Evolutionary conservation across 2,113 vertebrate genomes (phyloP), one percentile per base, ranked within the genome.

Genomic region (Xiphophorus maculatus): DNA sequence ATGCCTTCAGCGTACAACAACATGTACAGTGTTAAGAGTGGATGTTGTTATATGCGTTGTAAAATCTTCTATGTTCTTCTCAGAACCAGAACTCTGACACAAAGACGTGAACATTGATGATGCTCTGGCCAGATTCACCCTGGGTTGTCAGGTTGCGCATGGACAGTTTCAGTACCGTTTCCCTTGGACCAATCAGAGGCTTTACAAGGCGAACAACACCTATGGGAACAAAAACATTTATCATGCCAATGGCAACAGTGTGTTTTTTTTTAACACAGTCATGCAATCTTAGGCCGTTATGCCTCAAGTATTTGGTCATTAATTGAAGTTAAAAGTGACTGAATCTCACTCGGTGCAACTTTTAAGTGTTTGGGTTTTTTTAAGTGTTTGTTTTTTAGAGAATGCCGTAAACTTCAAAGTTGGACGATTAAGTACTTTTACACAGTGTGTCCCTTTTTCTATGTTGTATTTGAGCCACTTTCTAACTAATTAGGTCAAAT

Each of bases 31-130:
- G 78, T 85, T 82, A 66, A 81, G 80, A 80, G 33, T 62, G 28
- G 61, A 69, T 74, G 69, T 74, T 66, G 27, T 63, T 64, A 71
- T 71, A 72, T 61, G 67, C 71, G 68, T 75, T 61, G 40, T 73
- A 5, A 66, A 60, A 63, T 73, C 25, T 71, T 22, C 13, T 9
- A 28, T 74, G 12, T 6, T 0, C 25, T 14, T 62, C 66, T 97
- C 93, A 99, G 94, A 99, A 99, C 97, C 97, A 99, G 86, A 96
- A 98, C 90, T 98, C 96, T 0, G 98, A 98, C 76, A 99, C 95
- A 8, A 96, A 97, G 90, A 98, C 94, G 86, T 98, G 96, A 22
- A 98, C 96, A 0, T 97, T 96, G 94, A 99, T 94, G 4, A 98
- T 89, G 54, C 97, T 98, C 37, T 96, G 95, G 82, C 97, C 95